phyloP scores from a whole-genome alignment of 1,140 invertebrate genomes.

The Drepana arcuata region DNA sequence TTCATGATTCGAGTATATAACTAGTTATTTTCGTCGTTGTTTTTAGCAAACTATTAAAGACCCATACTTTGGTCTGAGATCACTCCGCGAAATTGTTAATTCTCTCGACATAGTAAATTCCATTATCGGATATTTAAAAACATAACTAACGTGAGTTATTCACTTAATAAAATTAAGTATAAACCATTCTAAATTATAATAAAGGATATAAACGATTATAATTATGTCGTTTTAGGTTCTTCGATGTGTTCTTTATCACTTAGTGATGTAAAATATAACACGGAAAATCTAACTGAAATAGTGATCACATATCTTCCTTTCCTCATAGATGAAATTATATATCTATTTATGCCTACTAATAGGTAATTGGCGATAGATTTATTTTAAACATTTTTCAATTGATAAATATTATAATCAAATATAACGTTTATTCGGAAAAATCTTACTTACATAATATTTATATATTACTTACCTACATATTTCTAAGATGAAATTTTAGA shows the following conservation, averaged over 20 bases:
- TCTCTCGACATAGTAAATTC: too few relatives aligned
- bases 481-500: conserved; percentile 13
- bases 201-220: conserved; percentile 14
- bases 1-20: too few relatives aligned
- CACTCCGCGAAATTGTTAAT: too few relatives aligned
- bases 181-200: conserved; percentile 38
- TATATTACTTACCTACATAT: too few relatives aligned
- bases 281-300: conserved; percentile 25
- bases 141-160: conserved; percentile 9
- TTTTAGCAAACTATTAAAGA: too few relatives aligned
- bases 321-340: conserved; percentile 25
- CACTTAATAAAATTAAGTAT: conserved; percentile 60
- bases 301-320: conserved; percentile 49
- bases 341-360: conserved; percentile 52
- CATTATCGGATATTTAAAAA: too few relatives aligned
- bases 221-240: conserved; percentile 24
- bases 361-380: conserved; percentile 35
- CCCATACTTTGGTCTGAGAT: too few relatives aligned
- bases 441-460: conserved; percentile 9
- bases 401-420: too few relatives aligned
- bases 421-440: too few relatives aligned
- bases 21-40: too few relatives aligned
- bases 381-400: too few relatives aligned
- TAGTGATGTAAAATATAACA: conserved; percentile 48
- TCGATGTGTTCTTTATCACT: conserved; percentile 36